Conservation (phyloP, 2,797 vertebrate species). For the Pelochelys cantorii region DNA sequence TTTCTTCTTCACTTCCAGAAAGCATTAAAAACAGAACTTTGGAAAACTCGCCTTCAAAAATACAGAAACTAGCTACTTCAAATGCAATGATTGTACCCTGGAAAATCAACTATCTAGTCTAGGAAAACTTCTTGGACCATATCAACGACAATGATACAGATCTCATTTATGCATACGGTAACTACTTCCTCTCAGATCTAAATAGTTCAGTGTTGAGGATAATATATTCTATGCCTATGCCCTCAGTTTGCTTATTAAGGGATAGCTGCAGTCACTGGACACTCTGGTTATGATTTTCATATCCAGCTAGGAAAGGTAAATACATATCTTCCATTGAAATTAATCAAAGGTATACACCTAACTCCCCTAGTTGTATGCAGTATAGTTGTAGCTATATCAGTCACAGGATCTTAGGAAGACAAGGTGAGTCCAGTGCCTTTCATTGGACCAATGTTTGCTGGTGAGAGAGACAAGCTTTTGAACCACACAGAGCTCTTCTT, state of each 20-base stretch:
- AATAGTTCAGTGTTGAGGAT: constrained; percentile 46
- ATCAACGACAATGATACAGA: constrained; percentile 32
- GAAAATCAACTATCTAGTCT: constrained; percentile 24
- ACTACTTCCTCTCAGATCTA: constrained; percentile 45
- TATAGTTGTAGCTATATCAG: neutral
- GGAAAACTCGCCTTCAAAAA: neutral
- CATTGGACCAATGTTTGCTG: neutral
- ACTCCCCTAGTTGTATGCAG: constrained; percentile 13
- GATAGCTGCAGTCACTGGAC: constrained; percentile 1
- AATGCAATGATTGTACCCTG: constrained; percentile 67
- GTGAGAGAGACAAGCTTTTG: neutral
- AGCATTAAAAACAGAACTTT: neutral
- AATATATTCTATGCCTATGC: constrained; percentile 44
- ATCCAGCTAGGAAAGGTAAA: constrained; percentile 31
- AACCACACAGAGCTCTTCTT: neutral
- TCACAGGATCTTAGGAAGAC: neutral
- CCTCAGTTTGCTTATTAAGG: constrained; percentile 55
- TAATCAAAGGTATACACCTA: constrained; percentile 10
- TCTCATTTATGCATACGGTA: constrained; percentile 23
- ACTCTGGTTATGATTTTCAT: constrained; percentile 6
- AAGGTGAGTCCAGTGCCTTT: neutral
- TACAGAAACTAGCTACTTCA: constrained; percentile 58
- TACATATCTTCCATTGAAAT: constrained; percentile 11
- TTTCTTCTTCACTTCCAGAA: neutral
- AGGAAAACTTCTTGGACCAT: constrained; percentile 3